These are phyloP conservation scores for Periophthalmodon schlosseri DNA, from an alignment of 2,113 vertebrate species.

Conservation along the genomic window DNA sequence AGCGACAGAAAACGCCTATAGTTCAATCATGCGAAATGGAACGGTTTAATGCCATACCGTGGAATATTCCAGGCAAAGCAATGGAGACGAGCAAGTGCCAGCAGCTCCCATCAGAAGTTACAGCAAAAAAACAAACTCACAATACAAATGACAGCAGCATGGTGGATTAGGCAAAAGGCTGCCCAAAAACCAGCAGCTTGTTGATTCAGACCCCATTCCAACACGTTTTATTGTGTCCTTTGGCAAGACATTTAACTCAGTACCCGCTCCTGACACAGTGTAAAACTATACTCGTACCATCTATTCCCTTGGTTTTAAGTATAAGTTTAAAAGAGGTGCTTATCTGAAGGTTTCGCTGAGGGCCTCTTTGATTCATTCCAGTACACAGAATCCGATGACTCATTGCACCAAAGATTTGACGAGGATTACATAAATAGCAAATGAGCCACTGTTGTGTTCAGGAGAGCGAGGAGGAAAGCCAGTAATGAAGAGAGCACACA, in stretches of 20 bases:
- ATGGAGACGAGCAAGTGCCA: no score
- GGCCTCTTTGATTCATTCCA: conserved; percentile 27
- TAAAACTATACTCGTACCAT: neutral
- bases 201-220: neutral
- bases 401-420: conserved; percentile 26
- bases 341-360: conserved; percentile 46
- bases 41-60: no score
- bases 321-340: conserved; percentile 27
- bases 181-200: neutral
- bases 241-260: neutral
- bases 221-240: neutral
- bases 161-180: no score
- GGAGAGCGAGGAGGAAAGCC: conserved; percentile 9
- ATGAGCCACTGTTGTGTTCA: conserved; percentile 30
- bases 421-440: conserved; percentile 43
- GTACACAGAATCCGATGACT: conserved; percentile 53
- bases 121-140: neutral
- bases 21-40: no score
- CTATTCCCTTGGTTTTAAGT: neutral
- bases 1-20: no score
- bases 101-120: neutral
- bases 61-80: no score
- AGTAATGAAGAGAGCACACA: conserved; percentile 36
- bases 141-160: neutral
- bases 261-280: neutral